A percentile compares a stretch with the other conserved stretches of the same genome.
Conservation (phyloP, 1,140 invertebrate genomes). For the Limonius californicus region DNA sequence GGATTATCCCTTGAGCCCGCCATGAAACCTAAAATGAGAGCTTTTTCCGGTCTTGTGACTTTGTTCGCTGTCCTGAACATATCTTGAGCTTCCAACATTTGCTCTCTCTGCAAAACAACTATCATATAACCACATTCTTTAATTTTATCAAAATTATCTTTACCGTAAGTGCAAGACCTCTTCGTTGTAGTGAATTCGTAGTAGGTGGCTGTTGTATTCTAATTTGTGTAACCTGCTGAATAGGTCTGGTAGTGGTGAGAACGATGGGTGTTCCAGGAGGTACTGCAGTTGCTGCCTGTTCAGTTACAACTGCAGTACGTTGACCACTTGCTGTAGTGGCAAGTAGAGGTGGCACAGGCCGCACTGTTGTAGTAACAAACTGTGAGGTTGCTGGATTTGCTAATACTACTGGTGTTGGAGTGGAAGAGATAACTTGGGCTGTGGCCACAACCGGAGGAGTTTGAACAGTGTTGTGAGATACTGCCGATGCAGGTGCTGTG, state of each 20-base stretch:
- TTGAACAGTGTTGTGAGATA: slow-evolving; percentile 37
- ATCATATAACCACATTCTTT: too few relatives aligned
- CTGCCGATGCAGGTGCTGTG: slow-evolving; percentile 24
- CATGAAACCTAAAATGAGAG: slow-evolving; percentile 97
- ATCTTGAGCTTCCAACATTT: slow-evolving; percentile 95
- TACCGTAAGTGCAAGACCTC: slow-evolving; percentile 79
- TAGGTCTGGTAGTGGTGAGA: slow-evolving; percentile 36
- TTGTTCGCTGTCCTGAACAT: slow-evolving; percentile 96
- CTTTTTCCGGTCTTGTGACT: slow-evolving; percentile 93
- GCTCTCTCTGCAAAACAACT: slow-evolving; percentile 70
- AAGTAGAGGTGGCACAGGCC: slow-evolving; percentile 39
- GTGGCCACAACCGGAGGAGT: slow-evolving; percentile 45
- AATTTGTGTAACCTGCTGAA: slow-evolving; percentile 54
- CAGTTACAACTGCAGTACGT: slow-evolving; percentile 34
- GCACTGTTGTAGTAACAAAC: slow-evolving; percentile 39
- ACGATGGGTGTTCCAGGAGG: slow-evolving; percentile 36
- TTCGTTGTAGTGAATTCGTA: slow-evolving; percentile 56
- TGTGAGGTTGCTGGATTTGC: slow-evolving; percentile 16
- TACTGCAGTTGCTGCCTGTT: slow-evolving; percentile 26
- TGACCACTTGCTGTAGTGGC: slow-evolving; percentile 37
- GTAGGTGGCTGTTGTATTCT: slow-evolving; percentile 53
- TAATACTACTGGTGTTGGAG: slow-evolving; percentile 35
- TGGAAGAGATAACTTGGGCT: slow-evolving; percentile 40
- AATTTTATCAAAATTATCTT: too few relatives aligned
- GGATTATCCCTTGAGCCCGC: slow-evolving; percentile 94